Evolutionary conservation across 2,888 invertebrate species (phyloP).

Genomic region (Auanema freiburgensis): DNA sequence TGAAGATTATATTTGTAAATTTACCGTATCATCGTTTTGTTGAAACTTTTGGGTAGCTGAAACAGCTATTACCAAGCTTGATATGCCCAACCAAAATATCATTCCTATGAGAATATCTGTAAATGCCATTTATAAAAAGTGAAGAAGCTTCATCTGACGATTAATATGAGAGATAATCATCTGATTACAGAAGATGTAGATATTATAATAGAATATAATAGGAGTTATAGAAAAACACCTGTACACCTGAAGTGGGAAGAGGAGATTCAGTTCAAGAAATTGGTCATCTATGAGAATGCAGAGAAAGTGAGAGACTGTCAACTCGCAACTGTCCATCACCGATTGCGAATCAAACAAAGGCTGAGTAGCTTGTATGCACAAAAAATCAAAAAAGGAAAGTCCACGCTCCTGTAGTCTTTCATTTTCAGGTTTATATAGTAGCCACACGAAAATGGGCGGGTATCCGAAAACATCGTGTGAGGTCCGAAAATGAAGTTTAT

Average conservation of each 20-base stretch:
- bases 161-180: too few species aligned
- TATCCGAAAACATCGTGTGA: too few species aligned
- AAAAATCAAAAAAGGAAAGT: conserved; percentile 2
- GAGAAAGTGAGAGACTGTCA: background rate
- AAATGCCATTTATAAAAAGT: background rate
- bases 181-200: too few species aligned
- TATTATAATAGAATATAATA: too few species aligned
- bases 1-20: background rate
- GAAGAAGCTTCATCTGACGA: background rate
- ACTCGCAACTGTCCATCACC: background rate
- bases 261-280: background rate
- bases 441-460: too few species aligned
- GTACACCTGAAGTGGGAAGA: background rate
- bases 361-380: background rate
- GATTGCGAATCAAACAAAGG: background rate
- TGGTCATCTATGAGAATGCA: background rate
- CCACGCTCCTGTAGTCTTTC: too few species aligned
- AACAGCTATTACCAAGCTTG: background rate
- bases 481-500: too few species aligned
- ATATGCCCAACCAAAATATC: too few species aligned
- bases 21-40: background rate
- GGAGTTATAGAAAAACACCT: too few species aligned
- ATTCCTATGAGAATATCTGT: too few species aligned
- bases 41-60: background rate
- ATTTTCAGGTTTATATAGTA: too few species aligned